Percentiles rank a stretch among this genome's conserved stretches.
Evolutionary conservation across 2,113 vertebrate genomes (phyloP).

Genomic region (Bubo blakistoni): DNA sequence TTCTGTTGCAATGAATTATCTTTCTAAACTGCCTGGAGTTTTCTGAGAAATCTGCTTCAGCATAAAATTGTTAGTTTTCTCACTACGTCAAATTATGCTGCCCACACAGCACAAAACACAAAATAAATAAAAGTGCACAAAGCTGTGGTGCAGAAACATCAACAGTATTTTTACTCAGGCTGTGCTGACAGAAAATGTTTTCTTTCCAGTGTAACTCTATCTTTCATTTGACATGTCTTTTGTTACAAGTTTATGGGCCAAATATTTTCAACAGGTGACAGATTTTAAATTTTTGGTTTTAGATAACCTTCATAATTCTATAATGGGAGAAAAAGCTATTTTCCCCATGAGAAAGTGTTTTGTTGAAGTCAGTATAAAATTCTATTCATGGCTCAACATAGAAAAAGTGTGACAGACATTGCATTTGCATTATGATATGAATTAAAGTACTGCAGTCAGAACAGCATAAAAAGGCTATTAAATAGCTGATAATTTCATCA

Average conservation of each 20-base stretch:
- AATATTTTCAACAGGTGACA: constrained; percentile 24
- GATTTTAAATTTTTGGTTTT: neutral
- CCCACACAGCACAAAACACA: neutral
- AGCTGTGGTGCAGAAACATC: neutral
- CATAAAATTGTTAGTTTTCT: constrained; percentile 26
- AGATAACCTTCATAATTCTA: neutral
- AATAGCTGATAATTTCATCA: constrained; percentile 56
- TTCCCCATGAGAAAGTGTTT: neutral
- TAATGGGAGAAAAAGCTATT: neutral
- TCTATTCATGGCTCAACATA: neutral
- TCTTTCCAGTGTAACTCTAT: neutral
- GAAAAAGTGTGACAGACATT: neutral
- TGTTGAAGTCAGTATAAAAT: neutral
- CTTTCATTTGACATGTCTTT: constrained; percentile 2
- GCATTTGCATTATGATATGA: constrained; percentile 23
- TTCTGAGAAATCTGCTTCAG: neutral
- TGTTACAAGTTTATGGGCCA: neutral
- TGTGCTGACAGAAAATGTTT: constrained; percentile 3
- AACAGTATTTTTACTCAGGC: neutral
- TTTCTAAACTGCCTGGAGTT: constrained; percentile 17
- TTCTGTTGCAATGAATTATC: neutral
- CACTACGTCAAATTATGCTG: neutral
- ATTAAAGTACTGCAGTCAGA: constrained; percentile 50
- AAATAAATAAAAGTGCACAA: neutral
- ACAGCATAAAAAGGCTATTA: constrained; percentile 43